These are phyloP conservation scores for Cassiopea andromeda DNA, from an alignment of 30 jellyfish, hydroid and myxozoan species.

Conservation along the genomic window DNA sequence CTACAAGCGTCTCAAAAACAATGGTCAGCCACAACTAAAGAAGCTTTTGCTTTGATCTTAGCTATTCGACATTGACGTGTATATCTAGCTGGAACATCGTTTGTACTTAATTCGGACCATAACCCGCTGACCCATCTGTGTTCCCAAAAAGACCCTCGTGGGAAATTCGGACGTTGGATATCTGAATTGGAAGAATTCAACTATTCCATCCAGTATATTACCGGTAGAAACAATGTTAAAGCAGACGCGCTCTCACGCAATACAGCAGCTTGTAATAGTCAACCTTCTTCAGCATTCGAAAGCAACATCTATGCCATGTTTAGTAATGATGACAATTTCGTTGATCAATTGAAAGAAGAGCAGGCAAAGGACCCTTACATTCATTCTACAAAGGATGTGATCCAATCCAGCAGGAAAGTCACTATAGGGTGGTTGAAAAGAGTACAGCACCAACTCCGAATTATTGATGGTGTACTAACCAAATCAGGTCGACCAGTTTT, in stretches of 20 bases:
- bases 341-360: slow-evolving; percentile 27
- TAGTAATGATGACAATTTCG: slow-evolving; percentile 3
- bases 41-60: slow-evolving; percentile 35
- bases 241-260: slow-evolving; percentile 67
- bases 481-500: slow-evolving; percentile 61
- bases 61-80: slow-evolving; percentile 65
- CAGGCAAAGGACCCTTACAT: slow-evolving; percentile 32
- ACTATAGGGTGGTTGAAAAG: background rate
- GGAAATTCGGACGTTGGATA: slow-evolving; percentile 71
- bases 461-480: slow-evolving; percentile 27
- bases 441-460: background rate
- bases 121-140: slow-evolving; percentile 44
- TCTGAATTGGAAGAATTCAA: slow-evolving; percentile 57
- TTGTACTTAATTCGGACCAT: slow-evolving; percentile 51
- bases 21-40: slow-evolving; percentile 53
- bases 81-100: slow-evolving; percentile 39
- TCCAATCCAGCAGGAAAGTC: slow-evolving; percentile 4
- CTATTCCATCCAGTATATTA: slow-evolving; percentile 49
- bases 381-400: background rate
- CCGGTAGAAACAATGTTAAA: slow-evolving; percentile 33
- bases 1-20: slow-evolving; percentile 43
- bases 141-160: slow-evolving; percentile 62
- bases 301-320: background rate
- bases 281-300: slow-evolving; percentile 38
- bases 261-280: slow-evolving; percentile 6